Evolutionary conservation across 2,888 invertebrate species (phyloP).

Genomic region (Orthosia gracilis): DNA sequence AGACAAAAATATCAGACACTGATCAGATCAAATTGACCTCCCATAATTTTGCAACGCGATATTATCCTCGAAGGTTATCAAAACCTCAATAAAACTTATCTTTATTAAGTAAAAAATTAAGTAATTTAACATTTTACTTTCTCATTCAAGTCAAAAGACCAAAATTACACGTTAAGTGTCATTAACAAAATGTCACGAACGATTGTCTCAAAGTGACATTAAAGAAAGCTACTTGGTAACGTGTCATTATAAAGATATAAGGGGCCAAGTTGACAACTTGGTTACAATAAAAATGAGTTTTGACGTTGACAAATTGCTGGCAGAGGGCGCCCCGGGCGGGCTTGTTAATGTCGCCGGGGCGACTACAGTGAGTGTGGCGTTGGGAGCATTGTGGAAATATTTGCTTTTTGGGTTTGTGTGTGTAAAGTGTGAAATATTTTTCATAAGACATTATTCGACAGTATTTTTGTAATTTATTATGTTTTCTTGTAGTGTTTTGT

Average conservation of each 20-base stretch:
- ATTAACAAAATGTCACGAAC: constrained; percentile 66
- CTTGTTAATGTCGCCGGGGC: constrained; percentile 72
- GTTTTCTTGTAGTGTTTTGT: too few relatives aligned
- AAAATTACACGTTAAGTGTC: constrained; percentile 61
- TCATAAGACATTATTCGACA: neutral
- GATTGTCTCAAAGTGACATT: constrained; percentile 68
- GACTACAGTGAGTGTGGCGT: constrained; percentile 59
- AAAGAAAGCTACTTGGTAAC: constrained; percentile 70
- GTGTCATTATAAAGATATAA: constrained; percentile 81
- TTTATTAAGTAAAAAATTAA: constrained; percentile 55
- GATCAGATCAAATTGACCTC: constrained; percentile 47
- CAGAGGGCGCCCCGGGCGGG: constrained; percentile 73
- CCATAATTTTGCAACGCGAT: constrained; percentile 47
- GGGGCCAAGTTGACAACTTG: constrained; percentile 81
- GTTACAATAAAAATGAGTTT: constrained; percentile 82
- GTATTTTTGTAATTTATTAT: neutral
- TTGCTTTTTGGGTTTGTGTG: constrained; percentile 1
- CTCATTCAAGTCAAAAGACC: constrained; percentile 52
- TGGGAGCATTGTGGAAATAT: constrained; percentile 30
- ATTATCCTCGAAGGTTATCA: constrained; percentile 56
- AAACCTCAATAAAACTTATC: constrained; percentile 31
- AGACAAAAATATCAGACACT: constrained; percentile 44
- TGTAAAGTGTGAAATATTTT: neutral
- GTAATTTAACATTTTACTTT: constrained; percentile 59
- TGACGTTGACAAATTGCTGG: constrained; percentile 83